A percentile compares a stretch with the other conserved stretches of the same genome.
Evolutionary conservation across 2,888 invertebrate genomes (phyloP).

Genomic region (Antheraea assamensis): DNA sequence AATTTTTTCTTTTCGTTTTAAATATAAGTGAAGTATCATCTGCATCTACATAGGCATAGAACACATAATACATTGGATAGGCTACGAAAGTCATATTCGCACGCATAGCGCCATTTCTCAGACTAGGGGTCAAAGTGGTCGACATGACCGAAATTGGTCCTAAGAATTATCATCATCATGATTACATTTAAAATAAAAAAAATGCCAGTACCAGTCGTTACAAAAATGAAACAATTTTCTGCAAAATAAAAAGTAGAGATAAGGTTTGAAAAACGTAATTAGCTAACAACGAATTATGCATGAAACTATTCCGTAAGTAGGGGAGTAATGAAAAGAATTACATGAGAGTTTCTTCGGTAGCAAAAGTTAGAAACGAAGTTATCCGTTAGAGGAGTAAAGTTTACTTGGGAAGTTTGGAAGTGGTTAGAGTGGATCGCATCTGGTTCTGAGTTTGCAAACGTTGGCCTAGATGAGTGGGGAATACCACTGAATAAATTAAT

Average conservation of each 20-base stretch:
- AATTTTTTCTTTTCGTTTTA: no score
- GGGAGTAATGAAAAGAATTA: constrained; percentile 3
- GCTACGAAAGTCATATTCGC: no score
- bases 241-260: neutral
- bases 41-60: no score
- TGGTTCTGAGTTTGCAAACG: neutral
- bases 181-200: neutral
- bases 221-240: neutral
- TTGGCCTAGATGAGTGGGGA: neutral
- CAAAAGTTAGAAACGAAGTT: constrained; percentile 1
- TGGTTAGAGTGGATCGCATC: constrained; percentile 10
- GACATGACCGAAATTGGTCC: no score
- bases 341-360: neutral
- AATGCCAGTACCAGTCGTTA: neutral
- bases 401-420: constrained; percentile 1
- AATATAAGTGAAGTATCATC: no score
- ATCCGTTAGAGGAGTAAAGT: neutral
- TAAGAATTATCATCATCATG: no score
- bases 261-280: neutral
- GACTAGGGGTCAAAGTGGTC: no score
- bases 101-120: no score
- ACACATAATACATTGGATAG: no score
- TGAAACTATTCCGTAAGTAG: neutral
- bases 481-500: neutral
- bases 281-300: neutral